These are phyloP conservation scores for Acholoe squamosa DNA, from an alignment of 2,888 invertebrate genomes.

Conservation along the genomic window DNA sequence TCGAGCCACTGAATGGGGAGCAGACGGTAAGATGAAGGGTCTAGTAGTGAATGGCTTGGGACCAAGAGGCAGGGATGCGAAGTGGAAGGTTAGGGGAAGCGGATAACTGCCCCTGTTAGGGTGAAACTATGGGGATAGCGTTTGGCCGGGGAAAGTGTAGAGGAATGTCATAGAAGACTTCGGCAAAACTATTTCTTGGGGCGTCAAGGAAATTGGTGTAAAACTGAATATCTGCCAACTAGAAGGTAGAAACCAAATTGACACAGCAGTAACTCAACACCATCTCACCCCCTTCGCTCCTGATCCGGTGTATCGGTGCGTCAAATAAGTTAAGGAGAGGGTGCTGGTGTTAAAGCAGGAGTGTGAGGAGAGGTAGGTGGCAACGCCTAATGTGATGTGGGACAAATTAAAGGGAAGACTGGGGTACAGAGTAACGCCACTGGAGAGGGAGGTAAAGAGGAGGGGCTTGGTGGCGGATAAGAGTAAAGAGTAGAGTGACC, in stretches of 20 bases:
- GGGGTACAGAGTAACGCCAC: neutral
- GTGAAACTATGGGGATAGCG: neutral
- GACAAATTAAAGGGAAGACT: constrained; percentile 21
- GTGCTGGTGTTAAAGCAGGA: neutral
- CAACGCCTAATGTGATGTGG: constrained; percentile 20
- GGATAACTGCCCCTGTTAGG: neutral
- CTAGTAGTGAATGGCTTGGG: neutral
- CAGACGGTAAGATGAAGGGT: neutral
- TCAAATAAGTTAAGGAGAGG: constrained; percentile 12
- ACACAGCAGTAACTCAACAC: neutral
- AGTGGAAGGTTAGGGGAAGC: too few species aligned
- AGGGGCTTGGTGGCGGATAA: neutral
- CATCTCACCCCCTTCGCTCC: neutral
- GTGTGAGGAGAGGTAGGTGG: neutral
- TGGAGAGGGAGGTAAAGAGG: constrained; percentile 18
- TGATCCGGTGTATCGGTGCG: constrained; percentile 11
- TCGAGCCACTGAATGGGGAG: constrained; percentile 1
- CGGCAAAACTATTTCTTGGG: neutral
- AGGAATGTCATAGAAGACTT: neutral
- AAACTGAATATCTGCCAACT: constrained; percentile 1
- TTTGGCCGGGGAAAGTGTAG: neutral
- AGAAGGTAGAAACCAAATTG: neutral
- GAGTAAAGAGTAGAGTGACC: neutral
- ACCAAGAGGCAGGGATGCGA: neutral
- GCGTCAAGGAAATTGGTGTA: neutral